Conservation (phyloP, 2,888 invertebrate species). For the Tetragonula carbonaria region DNA sequence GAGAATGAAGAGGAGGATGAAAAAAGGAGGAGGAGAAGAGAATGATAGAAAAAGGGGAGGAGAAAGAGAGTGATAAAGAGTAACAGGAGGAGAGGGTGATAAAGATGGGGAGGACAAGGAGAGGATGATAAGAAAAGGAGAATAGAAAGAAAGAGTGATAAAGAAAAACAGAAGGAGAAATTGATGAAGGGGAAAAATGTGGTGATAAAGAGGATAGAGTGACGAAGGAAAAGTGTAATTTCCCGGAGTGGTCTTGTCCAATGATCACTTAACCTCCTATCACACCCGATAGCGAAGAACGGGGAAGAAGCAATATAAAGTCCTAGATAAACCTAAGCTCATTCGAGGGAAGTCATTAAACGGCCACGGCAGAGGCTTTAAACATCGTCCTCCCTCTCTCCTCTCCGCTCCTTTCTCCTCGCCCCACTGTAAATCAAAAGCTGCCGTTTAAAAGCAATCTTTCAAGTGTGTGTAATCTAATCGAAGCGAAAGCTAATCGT, state of each 20-base stretch:
- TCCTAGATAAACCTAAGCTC: conserved; percentile 56
- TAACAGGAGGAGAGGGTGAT: no score
- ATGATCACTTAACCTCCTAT: conserved; percentile 61
- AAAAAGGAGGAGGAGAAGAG: no score
- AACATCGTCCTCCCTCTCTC: conserved; percentile 25
- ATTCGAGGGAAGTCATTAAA: conserved; percentile 56
- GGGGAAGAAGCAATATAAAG: conserved; percentile 59
- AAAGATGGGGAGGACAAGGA: no score
- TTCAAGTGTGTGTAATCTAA: background rate
- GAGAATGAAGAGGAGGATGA: no score
- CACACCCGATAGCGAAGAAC: conserved; percentile 41
- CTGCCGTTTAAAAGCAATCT: background rate
- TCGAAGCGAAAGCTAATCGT: background rate
- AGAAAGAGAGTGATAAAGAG: no score
- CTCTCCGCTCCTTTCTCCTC: background rate
- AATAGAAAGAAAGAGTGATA: no score
- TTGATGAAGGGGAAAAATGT: conserved; percentile 1
- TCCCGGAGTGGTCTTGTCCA: conserved; percentile 30
- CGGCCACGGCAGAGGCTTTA: conserved; percentile 54
- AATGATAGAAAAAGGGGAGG: no score
- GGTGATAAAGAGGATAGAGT: background rate
- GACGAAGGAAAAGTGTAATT: conserved; percentile 18
- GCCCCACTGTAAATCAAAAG: conserved; percentile 1
- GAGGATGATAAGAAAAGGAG: background rate
- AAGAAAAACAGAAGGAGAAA: conserved; percentile 12